Base-by-base conservation (phyloP, 2,888 invertebrate genomes). In the Eupithecia centaureata region DNA sequence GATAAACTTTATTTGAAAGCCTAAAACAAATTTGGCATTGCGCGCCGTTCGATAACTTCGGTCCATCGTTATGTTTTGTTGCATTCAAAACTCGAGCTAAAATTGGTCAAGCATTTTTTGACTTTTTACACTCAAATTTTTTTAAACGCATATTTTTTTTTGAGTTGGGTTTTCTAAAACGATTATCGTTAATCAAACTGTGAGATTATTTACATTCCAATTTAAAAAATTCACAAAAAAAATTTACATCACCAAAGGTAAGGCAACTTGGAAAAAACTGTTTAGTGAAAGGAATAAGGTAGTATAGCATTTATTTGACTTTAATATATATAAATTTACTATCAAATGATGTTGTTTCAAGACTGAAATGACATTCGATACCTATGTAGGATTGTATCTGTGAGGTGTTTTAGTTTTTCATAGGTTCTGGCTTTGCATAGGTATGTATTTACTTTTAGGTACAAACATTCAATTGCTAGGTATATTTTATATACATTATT, bases 281-380 rank as follows among this genome's bases (percentile, higher is more conserved):
- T 90, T 86, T 85, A 84, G 82, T 80, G 82, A 73, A 86, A 81
- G 83, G 85, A 82, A 84, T 85, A 91, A 93, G 93, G 94, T 94
- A 93, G 94, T 94, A 93, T 93, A 92, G 92, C 91, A 93, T 94
- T 94, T 94, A 93, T 94, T 93, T 93, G 94, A 94, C 93, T 93
- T 90, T 82, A 79, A 77, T 73, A 76, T 79, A 82, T 77, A 79
- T 76, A 74, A 77, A 70, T 76, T 77, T 76, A 71, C 72, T 72
- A 77, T 74, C 74, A 81, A 77, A 74, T 81, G 82, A 79, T 80
- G 76, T 83, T 83, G 85, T 86, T 87, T 85, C 71, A 75, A 77
- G 75, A 73, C 77, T 75, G 78, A 77, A 76, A 30, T 80, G 75
- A 80, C 75, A 74, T 79, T 79, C 76, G 76, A 78, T 76, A 77